Percentiles rank a stretch among this genome's conserved stretches.
phyloP scores from a whole-genome alignment of 2,888 invertebrate species.

The Pollenia labialis region DNA sequence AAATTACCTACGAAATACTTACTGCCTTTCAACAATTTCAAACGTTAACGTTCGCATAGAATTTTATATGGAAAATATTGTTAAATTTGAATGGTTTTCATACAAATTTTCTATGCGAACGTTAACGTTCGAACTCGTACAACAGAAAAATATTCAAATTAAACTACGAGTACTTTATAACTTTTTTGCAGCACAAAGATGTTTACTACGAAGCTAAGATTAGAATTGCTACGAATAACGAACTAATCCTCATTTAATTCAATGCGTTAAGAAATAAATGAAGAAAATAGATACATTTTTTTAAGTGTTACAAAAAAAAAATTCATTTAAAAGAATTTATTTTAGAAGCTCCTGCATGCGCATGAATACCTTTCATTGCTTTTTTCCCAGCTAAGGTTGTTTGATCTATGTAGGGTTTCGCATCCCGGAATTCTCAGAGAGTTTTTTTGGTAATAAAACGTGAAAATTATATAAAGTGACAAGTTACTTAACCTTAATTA shows the following conservation, averaged over 20 bases:
- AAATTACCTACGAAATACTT: too few species aligned
- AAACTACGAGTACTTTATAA: neutral
- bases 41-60: too few species aligned
- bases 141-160: neutral
- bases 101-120: neutral
- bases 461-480: too few species aligned
- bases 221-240: conserved; percentile 67
- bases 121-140: neutral
- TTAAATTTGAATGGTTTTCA: neutral
- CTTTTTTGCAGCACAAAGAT: conserved; percentile 78
- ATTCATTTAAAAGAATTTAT: conserved; percentile 40
- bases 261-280: conserved; percentile 75
- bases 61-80: too few species aligned
- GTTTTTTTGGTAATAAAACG: neutral
- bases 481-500: too few species aligned
- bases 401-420: neutral
- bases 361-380: conserved; percentile 46
- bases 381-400: conserved; percentile 2
- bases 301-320: neutral
- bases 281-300: conserved; percentile 38
- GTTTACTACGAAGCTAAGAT: conserved; percentile 56
- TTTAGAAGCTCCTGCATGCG: conserved; percentile 35
- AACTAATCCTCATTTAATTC: conserved; percentile 83
- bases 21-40: too few species aligned
- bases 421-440: neutral